Conservation (phyloP, 2,888 invertebrate genomes). For the Chelonus formosanus region DNA sequence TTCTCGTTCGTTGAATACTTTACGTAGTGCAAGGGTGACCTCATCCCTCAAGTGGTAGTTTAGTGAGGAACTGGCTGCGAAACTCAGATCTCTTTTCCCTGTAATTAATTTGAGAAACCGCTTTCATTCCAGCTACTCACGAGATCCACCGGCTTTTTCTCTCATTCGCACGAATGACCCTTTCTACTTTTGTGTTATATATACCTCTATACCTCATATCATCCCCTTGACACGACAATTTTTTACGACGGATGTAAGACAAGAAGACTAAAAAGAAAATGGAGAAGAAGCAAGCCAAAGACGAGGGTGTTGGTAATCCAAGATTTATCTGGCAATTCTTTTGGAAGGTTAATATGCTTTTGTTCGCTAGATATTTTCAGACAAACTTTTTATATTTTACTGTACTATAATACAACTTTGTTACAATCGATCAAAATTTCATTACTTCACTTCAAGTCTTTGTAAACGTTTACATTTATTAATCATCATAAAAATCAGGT, state of each 20-base stretch:
- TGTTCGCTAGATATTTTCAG: constrained; percentile 5
- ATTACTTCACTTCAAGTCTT: no score
- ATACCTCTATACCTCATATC: constrained; percentile 14
- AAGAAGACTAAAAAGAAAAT: constrained; percentile 38
- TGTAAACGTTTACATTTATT: no score
- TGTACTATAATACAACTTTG: neutral
- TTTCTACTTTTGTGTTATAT: constrained; percentile 29
- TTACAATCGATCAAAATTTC: neutral
- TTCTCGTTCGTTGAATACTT: constrained; percentile 52
- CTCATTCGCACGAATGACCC: constrained; percentile 32
- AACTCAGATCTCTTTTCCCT: constrained; percentile 60
- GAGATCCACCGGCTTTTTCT: constrained; percentile 11
- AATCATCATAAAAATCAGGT: no score
- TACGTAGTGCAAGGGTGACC: constrained; percentile 35
- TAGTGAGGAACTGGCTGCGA: constrained; percentile 42
- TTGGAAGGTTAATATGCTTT: constrained; percentile 15
- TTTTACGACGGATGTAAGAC: constrained; percentile 22
- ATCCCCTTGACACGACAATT: constrained; percentile 15
- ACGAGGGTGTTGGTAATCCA: constrained; percentile 54
- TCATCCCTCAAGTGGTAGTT: constrained; percentile 24
- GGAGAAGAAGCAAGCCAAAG: constrained; percentile 22
- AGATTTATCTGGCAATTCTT: constrained; percentile 61
- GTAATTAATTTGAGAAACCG: constrained; percentile 64
- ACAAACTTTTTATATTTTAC: constrained; percentile 12
- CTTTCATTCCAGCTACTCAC: constrained; percentile 41